Conservation (phyloP, 2,113 vertebrate genomes). For the Phycodurus eques region DNA sequence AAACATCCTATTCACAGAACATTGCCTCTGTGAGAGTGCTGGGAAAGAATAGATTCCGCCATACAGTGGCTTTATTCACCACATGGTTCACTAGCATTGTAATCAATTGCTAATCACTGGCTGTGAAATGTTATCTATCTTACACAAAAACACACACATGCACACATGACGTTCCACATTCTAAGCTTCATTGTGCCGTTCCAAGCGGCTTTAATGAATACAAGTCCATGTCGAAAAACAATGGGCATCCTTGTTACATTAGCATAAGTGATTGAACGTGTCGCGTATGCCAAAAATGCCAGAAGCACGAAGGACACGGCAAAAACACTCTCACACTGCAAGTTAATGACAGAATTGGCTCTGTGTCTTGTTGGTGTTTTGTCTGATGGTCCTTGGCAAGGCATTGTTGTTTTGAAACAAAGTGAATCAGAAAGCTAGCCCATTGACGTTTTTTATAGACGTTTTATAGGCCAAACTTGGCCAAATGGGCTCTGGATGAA, state of each 20-base stretch:
- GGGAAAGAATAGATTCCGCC: constrained; percentile 27
- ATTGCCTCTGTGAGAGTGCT: constrained; percentile 2
- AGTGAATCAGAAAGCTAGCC: constrained; percentile 57
- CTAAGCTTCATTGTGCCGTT: constrained; percentile 25
- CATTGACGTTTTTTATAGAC: too few species aligned
- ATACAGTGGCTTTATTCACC: constrained; percentile 3
- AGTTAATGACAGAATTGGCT: constrained; percentile 45
- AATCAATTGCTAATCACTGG: constrained; percentile 56
- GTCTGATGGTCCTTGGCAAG: constrained; percentile 60
- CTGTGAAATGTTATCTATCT: constrained; percentile 26
- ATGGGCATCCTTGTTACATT: constrained; percentile 45
- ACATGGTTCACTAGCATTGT: constrained; percentile 56
- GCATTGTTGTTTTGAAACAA: constrained; percentile 63
- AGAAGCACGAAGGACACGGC: constrained; percentile 41
- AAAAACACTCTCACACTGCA: constrained; percentile 25
- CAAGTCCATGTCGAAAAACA: not conserved
- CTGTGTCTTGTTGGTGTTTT: constrained; percentile 48
- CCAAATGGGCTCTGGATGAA: constrained; percentile 7
- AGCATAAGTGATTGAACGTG: constrained; percentile 66
- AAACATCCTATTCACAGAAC: not conserved
- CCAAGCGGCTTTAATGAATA: constrained; percentile 23
- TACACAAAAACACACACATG: constrained; percentile 2
- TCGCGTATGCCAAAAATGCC: constrained; percentile 56
- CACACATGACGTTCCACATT: constrained; percentile 15
- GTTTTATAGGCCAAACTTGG: constrained; percentile 27